Evolutionary conservation across 1,140 invertebrate species (phyloP), one percentile per base, ranked within the genome.

Genomic region (Drosophila orosa): DNA sequence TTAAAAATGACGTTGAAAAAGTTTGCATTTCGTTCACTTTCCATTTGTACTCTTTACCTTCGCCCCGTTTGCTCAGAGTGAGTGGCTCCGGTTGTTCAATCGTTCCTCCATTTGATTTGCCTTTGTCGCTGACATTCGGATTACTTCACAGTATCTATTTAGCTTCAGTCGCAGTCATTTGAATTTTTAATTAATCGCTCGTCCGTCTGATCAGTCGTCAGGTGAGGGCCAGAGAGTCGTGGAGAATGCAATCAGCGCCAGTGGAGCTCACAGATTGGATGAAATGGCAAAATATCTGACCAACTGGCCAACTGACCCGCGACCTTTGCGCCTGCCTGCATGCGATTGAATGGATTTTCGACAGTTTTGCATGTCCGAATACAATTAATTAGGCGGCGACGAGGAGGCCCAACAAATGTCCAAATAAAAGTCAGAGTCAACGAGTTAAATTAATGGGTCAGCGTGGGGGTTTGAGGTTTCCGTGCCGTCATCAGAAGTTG

Each of bases 101-200:
- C 65, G 60, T 42, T 83, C 72, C 42, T 74, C 50, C 72, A 66
- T 82, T 82, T 78, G 74, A 86, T 75, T 78, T 69, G 45, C 58
- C 35, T 27, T 57, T 62, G 48, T 48, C 33, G 42, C 71, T 54
- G 65, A 65, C 78, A 81, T 66, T 78, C 59, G 62, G 85, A 86
- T 83, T 73, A 77, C 81, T 86, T 79, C 33, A 59, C 71, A 72
- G 74, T 86, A 86, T 83, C 75, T 87, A 82, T 86, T 87, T 87
- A 87, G 66, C 71, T 87, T 87, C 66, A 69, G 83, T 82, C 57
- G 69, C 65, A 87, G 75, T 83, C 83, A 76, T 78, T 87, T 86
- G 71, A 83, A 79, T 87, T 83, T 78, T 79, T 87, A 87, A 86
- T 87, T 86, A 86, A 83, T 86, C 71, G 78, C 45, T 59, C 48